Base-by-base conservation (phyloP, 1,140 invertebrate genomes). In the Nebria ingens region DNA sequence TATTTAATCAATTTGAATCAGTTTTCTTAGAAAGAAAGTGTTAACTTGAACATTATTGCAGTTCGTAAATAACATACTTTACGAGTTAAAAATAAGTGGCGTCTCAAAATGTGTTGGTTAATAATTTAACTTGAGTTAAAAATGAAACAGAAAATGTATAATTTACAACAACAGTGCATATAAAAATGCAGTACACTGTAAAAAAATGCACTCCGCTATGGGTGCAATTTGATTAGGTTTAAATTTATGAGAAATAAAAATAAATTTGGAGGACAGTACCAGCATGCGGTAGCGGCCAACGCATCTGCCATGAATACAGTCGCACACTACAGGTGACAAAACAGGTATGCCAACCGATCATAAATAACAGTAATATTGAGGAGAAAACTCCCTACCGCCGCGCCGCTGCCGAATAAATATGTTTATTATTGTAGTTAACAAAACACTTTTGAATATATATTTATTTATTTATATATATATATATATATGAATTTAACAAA, bases 251-350 rank as follows among this genome's bases (percentile, higher is more conserved):
- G 56, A 58, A 59, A 62, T 60, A 62, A 62, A 64, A 42, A 53
- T 58, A 62, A 64, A 64, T 64, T 59, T 21, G 61, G 58, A 57
- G 51, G 49, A 42, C 23, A 20, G 15, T 4, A 45, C 15, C 19
- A 19, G 17, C 19, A 23, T 38, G 45, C 4, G n/a, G n/a, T 49
- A 15, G 4, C n/a, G 45, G 52, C 52, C 23, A 11, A 51, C 53
- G 42, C 53, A 50, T 51, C 54, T 58, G 53, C 56, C 59, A 58
- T 56, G n/a, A n/a, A n/a, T n/a, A n/a, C n/a, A n/a, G n/a, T n/a
- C n/a, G n/a, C 61, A 62, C 60, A 62, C 60, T 59, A 56, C 56
- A 58, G 60, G 63, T 65, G 64, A 64, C 62, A 62, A 64, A 65
- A 65, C 61, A 61, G 62, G 64, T 64, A 55, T 59, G 56, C 57